Evolutionary conservation across 2,113 vertebrate genomes (phyloP).

Genomic region (Phyllostomus discolor): DNA sequence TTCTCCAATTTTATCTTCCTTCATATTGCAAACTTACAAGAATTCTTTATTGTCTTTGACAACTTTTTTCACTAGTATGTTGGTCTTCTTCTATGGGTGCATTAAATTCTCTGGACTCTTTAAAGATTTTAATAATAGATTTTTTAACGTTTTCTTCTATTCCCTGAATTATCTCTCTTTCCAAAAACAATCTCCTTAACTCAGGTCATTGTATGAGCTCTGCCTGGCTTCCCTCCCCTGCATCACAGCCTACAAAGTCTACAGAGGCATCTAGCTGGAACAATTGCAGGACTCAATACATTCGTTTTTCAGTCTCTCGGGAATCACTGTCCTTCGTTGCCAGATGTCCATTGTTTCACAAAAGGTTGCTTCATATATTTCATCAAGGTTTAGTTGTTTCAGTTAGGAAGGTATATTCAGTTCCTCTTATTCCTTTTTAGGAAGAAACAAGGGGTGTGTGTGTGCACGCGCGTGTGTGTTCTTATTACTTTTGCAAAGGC

Average conservation of each 20-base stretch:
- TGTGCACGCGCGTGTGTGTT: not conserved
- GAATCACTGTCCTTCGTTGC: not conserved
- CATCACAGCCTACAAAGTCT: not conserved
- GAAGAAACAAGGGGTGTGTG: not conserved
- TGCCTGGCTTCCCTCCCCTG: too few relatives aligned
- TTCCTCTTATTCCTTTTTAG: not conserved
- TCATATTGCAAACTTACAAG: not conserved
- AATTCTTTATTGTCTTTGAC: not conserved
- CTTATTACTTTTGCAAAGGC: not conserved
- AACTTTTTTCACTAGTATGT: not conserved
- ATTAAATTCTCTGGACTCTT: not conserved
- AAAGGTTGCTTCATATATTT: not conserved
- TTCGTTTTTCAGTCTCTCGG: not conserved
- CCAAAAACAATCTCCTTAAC: not conserved
- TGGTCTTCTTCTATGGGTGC: not conserved
- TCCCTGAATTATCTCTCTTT: not conserved
- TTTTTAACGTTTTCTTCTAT: not conserved
- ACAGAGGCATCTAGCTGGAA: not conserved
- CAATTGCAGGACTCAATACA: not conserved
- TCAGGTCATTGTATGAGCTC: not conserved
- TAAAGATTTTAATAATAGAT: not conserved
- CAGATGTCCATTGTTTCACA: not conserved
- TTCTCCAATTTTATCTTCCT: not conserved
- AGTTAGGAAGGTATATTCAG: not conserved
- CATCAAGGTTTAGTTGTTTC: not conserved